Percentiles rank a stretch among this genome's conserved stretches.
Conservation (phyloP, 1,140 invertebrate species). For the Saccostrea echinata region DNA sequence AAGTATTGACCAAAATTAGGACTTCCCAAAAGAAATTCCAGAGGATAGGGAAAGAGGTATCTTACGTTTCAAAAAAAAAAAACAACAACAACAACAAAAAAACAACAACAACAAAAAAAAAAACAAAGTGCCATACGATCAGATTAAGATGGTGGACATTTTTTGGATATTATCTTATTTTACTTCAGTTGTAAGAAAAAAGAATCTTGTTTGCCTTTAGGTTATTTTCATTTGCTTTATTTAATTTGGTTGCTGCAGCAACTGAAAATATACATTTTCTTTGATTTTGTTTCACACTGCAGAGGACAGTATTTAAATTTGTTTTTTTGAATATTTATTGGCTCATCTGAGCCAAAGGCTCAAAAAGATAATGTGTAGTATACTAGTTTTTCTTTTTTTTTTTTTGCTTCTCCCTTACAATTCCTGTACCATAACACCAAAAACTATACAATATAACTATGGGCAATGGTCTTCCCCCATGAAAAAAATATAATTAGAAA, state of each 20-base stretch:
- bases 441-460: no score
- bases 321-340: background rate
- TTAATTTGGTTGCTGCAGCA: background rate
- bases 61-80: background rate
- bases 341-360: background rate
- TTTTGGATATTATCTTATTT: background rate
- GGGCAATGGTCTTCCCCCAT: no score
- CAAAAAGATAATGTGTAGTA: no score
- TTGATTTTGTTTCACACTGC: background rate
- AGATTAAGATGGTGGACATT: background rate
- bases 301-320: background rate
- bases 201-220: background rate
- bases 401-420: no score
- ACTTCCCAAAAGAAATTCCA: background rate
- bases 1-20: background rate
- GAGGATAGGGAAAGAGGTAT: background rate
- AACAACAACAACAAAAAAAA: background rate
- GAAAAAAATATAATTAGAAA: no score
- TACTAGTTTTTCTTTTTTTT: no score
- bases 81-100: background rate
- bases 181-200: no score
- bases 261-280: background rate
- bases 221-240: background rate
- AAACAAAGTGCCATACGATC: background rate
- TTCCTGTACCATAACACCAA: no score